These are phyloP conservation scores for Haemorhous mexicanus DNA, from an alignment of 2,113 vertebrate species.

Conservation along the genomic window DNA sequence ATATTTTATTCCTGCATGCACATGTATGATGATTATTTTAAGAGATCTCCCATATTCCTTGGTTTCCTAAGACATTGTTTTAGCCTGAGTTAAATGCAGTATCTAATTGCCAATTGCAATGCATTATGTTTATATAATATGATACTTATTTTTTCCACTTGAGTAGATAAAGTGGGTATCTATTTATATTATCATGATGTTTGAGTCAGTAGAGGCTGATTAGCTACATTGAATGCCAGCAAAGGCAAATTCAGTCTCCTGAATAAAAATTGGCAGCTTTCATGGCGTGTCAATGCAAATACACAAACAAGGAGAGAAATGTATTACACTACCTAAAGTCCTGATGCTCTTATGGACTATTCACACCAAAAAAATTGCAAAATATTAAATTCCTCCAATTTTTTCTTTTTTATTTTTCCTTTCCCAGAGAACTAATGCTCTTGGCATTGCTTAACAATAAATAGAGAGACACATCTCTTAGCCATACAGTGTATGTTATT, in stretches of 20 bases:
- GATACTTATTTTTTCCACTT: conserved; percentile 64
- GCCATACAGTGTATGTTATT: background rate
- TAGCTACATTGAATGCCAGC: conserved; percentile 29
- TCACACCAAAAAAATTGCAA: background rate
- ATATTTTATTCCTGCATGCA: background rate
- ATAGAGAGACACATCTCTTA: background rate
- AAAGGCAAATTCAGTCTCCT: conserved; percentile 30
- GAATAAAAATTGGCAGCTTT: conserved; percentile 49
- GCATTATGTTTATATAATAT: conserved; percentile 66
- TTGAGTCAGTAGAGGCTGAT: conserved; percentile 43
- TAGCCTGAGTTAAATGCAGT: conserved; percentile 38
- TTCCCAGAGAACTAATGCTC: background rate
- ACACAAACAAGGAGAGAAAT: background rate
- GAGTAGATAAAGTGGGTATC: conserved; percentile 59
- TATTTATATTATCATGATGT: conserved; percentile 61
- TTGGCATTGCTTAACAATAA: background rate
- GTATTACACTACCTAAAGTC: background rate
- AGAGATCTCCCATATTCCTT: background rate
- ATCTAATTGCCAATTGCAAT: conserved; percentile 61
- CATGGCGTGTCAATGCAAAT: background rate
- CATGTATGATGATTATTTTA: background rate
- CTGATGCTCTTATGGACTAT: background rate
- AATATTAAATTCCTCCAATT: background rate
- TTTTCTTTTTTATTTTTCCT: background rate
- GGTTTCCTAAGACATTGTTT: conserved; percentile 30